Conservation (phyloP, 2,888 invertebrate genomes). For the Stenotaenia linearis region DNA sequence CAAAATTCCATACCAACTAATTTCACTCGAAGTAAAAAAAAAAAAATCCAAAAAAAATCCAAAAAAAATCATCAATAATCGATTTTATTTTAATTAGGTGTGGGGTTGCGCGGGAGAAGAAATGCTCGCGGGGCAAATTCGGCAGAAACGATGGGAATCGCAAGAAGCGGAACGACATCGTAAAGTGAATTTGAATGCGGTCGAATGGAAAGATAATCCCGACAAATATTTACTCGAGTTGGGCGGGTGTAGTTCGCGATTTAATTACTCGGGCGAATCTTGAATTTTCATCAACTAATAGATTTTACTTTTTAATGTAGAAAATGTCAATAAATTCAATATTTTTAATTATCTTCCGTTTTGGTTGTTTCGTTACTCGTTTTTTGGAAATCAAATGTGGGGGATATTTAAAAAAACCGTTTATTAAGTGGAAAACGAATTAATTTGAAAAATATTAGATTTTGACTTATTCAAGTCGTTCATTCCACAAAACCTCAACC, state of each 20-base stretch:
- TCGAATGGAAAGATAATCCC: slow-evolving; percentile 93
- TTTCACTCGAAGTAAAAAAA: slow-evolving; percentile 58
- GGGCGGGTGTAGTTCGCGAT: slow-evolving; percentile 50
- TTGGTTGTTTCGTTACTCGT: no score
- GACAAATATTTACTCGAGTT: slow-evolving; percentile 84
- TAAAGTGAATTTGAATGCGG: slow-evolving; percentile 63
- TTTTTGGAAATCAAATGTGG: no score
- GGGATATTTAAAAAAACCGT: no score
- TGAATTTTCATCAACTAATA: no score
- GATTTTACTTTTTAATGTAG: no score
- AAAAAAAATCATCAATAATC: background rate
- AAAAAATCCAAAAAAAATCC: background rate
- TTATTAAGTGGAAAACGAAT: no score
- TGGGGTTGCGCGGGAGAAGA: slow-evolving; percentile 47
- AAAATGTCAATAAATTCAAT: no score
- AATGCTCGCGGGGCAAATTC: slow-evolving; percentile 65
- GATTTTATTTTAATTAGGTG: slow-evolving; percentile 49
- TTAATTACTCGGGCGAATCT: background rate
- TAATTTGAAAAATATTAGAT: no score
- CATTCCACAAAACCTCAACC: no score
- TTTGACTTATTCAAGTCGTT: no score
- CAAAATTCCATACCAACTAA: slow-evolving; percentile 60
- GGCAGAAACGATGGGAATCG: slow-evolving; percentile 85
- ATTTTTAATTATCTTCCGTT: no score
- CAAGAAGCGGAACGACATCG: slow-evolving; percentile 80